phyloP scores from a whole-genome alignment of 2,888 invertebrate species.

The Xanthorhoe spadicearia region DNA sequence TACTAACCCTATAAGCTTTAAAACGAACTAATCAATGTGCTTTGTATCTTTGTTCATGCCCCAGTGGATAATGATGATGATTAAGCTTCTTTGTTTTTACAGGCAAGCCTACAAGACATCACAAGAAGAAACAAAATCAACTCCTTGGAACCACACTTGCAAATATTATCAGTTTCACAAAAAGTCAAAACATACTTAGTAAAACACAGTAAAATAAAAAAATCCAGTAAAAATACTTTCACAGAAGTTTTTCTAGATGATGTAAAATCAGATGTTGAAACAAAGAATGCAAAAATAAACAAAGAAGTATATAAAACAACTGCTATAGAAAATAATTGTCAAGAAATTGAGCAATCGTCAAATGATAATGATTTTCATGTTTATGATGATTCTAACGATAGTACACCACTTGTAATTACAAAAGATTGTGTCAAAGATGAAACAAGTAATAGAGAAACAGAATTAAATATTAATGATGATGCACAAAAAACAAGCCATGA shows the following conservation, averaged over 20 bases:
- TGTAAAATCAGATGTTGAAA: slow-evolving; percentile 14
- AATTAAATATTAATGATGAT: background rate
- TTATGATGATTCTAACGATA: slow-evolving; percentile 14
- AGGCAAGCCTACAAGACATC: slow-evolving; percentile 4
- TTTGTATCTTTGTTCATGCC: too few relatives aligned
- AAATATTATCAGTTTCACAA: slow-evolving; percentile 19
- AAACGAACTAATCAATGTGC: too few relatives aligned
- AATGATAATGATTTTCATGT: slow-evolving; percentile 23
- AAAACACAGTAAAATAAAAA: slow-evolving; percentile 14
- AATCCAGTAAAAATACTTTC: slow-evolving; percentile 7
- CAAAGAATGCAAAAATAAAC: slow-evolving; percentile 19
- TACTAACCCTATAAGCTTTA: too few relatives aligned
- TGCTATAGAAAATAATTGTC: slow-evolving; percentile 8
- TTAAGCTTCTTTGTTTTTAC: slow-evolving; percentile 3
- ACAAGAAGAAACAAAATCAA: background rate
- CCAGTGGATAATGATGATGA: background rate
- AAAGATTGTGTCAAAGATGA: background rate
- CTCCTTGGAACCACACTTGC: slow-evolving; percentile 9
- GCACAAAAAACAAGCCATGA: slow-evolving; percentile 3
- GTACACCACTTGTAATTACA: background rate
- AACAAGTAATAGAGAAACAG: background rate
- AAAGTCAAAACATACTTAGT: slow-evolving; percentile 25
- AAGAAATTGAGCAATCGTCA: slow-evolving; percentile 15
- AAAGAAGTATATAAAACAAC: slow-evolving; percentile 16
- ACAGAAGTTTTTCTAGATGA: slow-evolving; percentile 28